These are phyloP conservation scores for Conistra vaccinii DNA, from an alignment of 2,888 invertebrate genomes.

Conservation along the genomic window DNA sequence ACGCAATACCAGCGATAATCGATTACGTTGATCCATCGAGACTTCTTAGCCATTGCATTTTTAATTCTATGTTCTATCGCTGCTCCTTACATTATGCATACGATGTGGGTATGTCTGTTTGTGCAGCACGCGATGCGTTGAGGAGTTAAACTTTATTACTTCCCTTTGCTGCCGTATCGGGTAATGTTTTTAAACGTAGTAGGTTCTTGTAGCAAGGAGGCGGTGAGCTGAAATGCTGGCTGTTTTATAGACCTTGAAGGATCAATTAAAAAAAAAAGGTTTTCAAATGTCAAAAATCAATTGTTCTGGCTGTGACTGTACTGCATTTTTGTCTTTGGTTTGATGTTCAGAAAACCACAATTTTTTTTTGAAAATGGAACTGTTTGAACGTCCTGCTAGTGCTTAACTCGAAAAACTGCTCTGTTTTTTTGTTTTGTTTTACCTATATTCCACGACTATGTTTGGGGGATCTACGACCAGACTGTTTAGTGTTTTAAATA, in stretches of 20 bases:
- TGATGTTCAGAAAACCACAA: not conserved
- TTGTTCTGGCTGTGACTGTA: not conserved
- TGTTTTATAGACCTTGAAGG: not conserved
- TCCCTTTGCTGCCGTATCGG: constrained; percentile 25
- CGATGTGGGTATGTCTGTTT: constrained; percentile 10
- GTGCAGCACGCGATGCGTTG: constrained; percentile 49
- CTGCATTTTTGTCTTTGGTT: not conserved
- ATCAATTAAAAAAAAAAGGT: not conserved
- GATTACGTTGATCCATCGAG: not conserved
- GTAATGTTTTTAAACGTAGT: constrained; percentile 23
- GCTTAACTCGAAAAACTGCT: not conserved
- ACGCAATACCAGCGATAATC: not conserved
- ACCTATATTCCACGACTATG: no score
- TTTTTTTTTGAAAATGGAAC: not conserved
- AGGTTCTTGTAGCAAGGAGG: constrained; percentile 4
- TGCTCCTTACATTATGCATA: constrained; percentile 28
- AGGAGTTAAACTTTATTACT: constrained; percentile 41
- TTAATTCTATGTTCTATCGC: constrained; percentile 1
- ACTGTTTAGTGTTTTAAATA: no score
- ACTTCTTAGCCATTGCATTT: not conserved
- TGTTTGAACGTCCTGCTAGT: not conserved
- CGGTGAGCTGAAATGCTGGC: constrained; percentile 16
- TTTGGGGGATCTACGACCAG: no score
- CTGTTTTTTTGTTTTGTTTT: no score
- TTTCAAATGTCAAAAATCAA: not conserved